Base-by-base conservation (phyloP, 1,140 invertebrate genomes). In the Brachionus calyciflorus region DNA sequence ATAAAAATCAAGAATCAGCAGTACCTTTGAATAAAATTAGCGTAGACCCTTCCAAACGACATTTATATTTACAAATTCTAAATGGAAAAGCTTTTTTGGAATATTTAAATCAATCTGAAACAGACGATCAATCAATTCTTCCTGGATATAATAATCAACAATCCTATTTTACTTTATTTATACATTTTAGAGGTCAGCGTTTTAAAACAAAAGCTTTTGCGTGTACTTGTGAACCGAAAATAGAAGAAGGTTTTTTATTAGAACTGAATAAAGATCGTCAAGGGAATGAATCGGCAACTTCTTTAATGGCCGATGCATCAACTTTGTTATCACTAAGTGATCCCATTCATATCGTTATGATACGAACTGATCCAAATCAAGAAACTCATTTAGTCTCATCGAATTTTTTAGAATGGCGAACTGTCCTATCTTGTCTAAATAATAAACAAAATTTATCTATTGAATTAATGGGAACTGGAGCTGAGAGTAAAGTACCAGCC, bases 341-440 rank as follows among this genome's bases (percentile, higher is more conserved):
- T 76, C 81, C 80, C 0, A 73, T 85, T 14, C 83, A 85, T 70
- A 77, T 85, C 6, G 83, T 84, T 1, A 77, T 85, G 12, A 79
- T 83, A 19, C 83, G 82, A 69, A 84, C 83, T 55, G 81, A 83
- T 37, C 40, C 77, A 10, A 77, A 77, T 49, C 82, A 83, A 51
- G 83, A 84, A 9, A 82, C 81, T n/a, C 79, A 79, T 77, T 79
- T 84, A n/a, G 79, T 85, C 1, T 82, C 83, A 10, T 84, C 84
- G 10, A 80, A 84, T 73, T 82, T 83, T 78, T 79, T 83, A 75
- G 82, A 85, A 69, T 85, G 83, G 83, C 79, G 84, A 26, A 80
- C 81, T 33, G 80, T 83, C 10, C 79, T 85, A 0, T 75, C 82
- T 0, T 73, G 80, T 5, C 78, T 77, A n/a, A 78, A 78, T 26